phyloP scores from a whole-genome alignment of 1,140 invertebrate genomes.

The Ips nitidus region DNA sequence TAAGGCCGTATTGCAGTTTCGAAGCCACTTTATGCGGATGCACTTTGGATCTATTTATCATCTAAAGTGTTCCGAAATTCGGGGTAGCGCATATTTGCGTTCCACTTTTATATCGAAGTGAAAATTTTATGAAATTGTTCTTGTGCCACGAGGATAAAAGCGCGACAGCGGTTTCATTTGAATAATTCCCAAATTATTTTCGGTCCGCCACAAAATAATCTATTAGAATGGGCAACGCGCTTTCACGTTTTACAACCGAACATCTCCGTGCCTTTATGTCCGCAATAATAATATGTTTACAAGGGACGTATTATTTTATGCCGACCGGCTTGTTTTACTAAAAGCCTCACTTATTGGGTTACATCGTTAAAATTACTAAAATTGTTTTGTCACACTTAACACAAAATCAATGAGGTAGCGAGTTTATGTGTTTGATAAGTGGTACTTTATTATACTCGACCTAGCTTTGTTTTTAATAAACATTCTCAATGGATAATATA shows the following conservation, averaged over 20 bases:
- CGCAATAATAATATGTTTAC: too few species aligned
- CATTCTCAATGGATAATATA: too few species aligned
- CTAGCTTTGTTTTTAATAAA: too few species aligned
- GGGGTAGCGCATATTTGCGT: slow-evolving; percentile 17
- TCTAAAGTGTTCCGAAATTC: slow-evolving; percentile 27
- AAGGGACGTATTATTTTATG: too few species aligned
- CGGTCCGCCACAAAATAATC: slow-evolving; percentile 3
- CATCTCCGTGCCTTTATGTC: too few species aligned
- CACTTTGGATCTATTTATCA: slow-evolving; percentile 29
- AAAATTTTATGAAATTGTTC: slow-evolving; percentile 22
- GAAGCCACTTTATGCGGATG: slow-evolving; percentile 30
- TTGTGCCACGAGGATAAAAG: slow-evolving; percentile 5
- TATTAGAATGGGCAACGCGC: slow-evolving; percentile 10
- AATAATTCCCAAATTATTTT: slow-evolving; percentile 4
- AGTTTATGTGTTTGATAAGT: too few species aligned
- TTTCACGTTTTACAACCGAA: slow-evolving; percentile 3
- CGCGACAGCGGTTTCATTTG: slow-evolving; percentile 17
- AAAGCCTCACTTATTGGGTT: too few species aligned
- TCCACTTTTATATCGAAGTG: slow-evolving; percentile 17
- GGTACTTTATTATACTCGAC: too few species aligned
- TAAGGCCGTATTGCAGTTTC: slow-evolving; percentile 30
- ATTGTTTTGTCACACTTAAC: too few species aligned
- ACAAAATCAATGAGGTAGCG: too few species aligned
- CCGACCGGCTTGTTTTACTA: too few species aligned
- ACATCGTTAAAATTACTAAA: too few species aligned